These are phyloP conservation scores for Hiodon tergisus DNA, from an alignment of 2,113 vertebrate species.

Conservation along the genomic window DNA sequence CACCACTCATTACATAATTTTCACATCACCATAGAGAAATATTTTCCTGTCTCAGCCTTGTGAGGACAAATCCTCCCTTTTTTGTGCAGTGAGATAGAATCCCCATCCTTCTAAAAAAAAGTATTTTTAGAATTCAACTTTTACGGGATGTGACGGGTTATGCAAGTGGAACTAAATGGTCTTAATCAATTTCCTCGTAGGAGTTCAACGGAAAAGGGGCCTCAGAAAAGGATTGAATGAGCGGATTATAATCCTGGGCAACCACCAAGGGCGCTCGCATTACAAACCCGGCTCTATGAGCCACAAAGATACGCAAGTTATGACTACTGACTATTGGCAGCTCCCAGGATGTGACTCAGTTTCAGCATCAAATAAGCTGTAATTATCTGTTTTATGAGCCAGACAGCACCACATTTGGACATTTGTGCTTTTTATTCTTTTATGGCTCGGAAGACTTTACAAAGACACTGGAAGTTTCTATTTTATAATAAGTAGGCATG, in stretches of 20 bases:
- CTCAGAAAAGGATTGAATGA: neutral
- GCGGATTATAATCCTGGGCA: constrained; percentile 4
- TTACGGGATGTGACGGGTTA: constrained; percentile 8
- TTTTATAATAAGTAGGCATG: neutral
- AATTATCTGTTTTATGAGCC: constrained; percentile 9
- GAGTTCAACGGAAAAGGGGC: neutral
- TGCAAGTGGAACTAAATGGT: constrained; percentile 4
- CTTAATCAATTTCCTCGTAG: constrained; percentile 8
- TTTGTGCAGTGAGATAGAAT: no score
- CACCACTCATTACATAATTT: no score
- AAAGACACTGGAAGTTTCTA: neutral
- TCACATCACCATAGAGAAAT: no score
- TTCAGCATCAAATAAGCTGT: neutral
- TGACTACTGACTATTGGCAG: neutral
- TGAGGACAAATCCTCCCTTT: no score
- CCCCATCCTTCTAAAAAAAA: no score
- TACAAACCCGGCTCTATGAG: neutral
- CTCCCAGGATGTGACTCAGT: neutral
- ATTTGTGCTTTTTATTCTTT: neutral
- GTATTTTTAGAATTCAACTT: neutral
- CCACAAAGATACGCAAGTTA: neutral
- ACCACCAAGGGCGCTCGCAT: neutral
- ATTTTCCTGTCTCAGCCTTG: no score
- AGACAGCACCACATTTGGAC: neutral
- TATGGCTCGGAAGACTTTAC: neutral